These are phyloP conservation scores for Gryon sp. DNA, from an alignment of 1,140 invertebrate species.

Conservation along the genomic window DNA sequence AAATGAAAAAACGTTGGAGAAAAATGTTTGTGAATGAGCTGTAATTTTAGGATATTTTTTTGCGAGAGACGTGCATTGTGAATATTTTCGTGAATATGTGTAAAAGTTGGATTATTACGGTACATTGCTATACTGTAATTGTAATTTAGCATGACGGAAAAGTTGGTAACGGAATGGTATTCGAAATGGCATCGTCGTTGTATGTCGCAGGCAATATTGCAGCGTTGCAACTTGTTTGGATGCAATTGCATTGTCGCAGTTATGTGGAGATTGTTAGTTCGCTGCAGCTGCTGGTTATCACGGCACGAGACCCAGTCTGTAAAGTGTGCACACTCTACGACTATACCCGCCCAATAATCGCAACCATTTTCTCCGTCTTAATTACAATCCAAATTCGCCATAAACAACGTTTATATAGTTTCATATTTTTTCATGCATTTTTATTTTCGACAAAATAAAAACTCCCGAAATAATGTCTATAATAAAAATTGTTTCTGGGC, in stretches of 20 bases:
- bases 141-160: conserved; percentile 49
- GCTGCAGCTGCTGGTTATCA: conserved; percentile 67
- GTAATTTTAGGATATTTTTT: no score
- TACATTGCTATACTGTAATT: conserved; percentile 28
- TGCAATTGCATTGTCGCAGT: conserved; percentile 66
- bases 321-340: conserved; percentile 47
- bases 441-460: no score
- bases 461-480: no score
- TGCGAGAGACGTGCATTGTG: no score
- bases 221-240: conserved; percentile 57
- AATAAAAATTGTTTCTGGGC: no score
- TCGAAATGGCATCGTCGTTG: conserved; percentile 39
- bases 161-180: conserved; percentile 40
- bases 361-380: conserved; percentile 63
- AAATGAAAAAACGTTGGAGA: no score
- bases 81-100: no score
- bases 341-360: conserved; percentile 50
- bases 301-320: conserved; percentile 57
- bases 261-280: conserved; percentile 64
- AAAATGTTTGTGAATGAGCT: no score
- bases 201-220: conserved; percentile 61
- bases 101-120: background rate
- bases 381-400: conserved; percentile 60
- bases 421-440: no score
- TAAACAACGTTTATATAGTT: no score